phyloP scores from a whole-genome alignment of 2,888 invertebrate species.

The Parnassius mnemosyne region DNA sequence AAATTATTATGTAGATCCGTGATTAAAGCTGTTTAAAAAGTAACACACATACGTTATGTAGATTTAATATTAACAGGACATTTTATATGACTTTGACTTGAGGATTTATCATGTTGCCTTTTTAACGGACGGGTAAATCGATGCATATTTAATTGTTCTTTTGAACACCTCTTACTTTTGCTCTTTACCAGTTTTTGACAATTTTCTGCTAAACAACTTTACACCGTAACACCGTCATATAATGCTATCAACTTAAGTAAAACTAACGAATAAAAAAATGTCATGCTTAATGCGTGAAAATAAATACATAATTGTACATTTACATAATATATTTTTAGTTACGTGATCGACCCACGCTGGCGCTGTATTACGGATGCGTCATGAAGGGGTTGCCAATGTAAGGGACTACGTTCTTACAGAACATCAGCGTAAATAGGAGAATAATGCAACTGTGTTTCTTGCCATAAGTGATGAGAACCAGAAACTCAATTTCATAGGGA shows the following conservation, averaged over 20 bases:
- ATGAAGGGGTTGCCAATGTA: no score
- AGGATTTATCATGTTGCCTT: slow-evolving; percentile 17
- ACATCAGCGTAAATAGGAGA: no score
- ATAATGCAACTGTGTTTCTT: no score
- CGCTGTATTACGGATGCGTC: no score
- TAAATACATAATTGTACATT: no score
- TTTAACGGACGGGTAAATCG: slow-evolving; percentile 12
- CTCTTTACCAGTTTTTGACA: neutral
- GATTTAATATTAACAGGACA: slow-evolving; percentile 44
- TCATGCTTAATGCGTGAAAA: no score
- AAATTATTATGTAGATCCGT: slow-evolving; percentile 76
- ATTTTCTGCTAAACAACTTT: no score
- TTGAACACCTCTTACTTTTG: neutral
- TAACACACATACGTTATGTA: slow-evolving; percentile 68
- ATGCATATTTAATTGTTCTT: slow-evolving; percentile 15
- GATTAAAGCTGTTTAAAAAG: slow-evolving; percentile 71
- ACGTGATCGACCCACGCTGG: no score
- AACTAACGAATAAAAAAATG: neutral
- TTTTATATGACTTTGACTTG: slow-evolving; percentile 20
- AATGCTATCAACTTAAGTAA: neutral
- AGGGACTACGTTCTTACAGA: no score
- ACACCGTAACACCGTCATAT: neutral
- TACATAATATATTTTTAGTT: no score
- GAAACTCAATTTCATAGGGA: no score
- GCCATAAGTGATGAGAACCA: no score